Evolutionary conservation across 2,113 vertebrate genomes (phyloP).

Genomic region (Oncorhynchus kisutch): DNA sequence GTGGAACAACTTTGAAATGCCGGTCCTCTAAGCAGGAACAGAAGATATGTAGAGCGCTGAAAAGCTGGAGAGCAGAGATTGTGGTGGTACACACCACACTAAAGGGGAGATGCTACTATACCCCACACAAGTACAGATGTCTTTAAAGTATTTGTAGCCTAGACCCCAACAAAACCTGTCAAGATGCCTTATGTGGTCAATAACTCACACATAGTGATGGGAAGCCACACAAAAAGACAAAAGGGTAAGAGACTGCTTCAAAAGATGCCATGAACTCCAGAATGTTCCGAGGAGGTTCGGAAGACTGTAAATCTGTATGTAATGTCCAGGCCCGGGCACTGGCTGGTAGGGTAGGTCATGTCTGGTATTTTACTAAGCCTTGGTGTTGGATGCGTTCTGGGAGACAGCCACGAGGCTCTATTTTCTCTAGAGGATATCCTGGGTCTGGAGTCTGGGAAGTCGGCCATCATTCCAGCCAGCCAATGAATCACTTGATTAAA

Average conservation of each 20-base stretch:
- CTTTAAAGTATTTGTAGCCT: slow-evolving; percentile 12
- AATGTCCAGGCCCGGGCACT: slow-evolving; percentile 1
- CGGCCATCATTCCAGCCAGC: slow-evolving; percentile 14
- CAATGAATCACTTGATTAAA: slow-evolving; percentile 54
- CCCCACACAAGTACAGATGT: slow-evolving; percentile 33
- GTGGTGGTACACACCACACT: slow-evolving; percentile 20
- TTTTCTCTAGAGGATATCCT: not conserved
- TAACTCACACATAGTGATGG: slow-evolving; percentile 17
- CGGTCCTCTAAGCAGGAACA: slow-evolving; percentile 16
- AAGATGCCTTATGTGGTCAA: slow-evolving; percentile 29
- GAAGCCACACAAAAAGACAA: slow-evolving; percentile 25
- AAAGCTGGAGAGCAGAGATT: slow-evolving; percentile 4
- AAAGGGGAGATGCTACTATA: slow-evolving; percentile 14
- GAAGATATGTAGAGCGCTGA: not conserved
- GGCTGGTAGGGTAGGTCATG: too few species aligned
- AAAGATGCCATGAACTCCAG: not conserved
- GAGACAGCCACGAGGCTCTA: not conserved
- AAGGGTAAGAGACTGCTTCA: slow-evolving; percentile 19
- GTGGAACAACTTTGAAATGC: slow-evolving; percentile 14
- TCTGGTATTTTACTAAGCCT: not conserved
- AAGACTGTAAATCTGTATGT: not conserved
- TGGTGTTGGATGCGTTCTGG: not conserved
- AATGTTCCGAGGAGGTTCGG: not conserved
- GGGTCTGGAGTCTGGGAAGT: not conserved
- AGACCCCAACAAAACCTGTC: slow-evolving; percentile 23